These are phyloP conservation scores for Doryteuthis pealeii DNA, from an alignment of 1,140 invertebrate species.

Conservation along the genomic window DNA sequence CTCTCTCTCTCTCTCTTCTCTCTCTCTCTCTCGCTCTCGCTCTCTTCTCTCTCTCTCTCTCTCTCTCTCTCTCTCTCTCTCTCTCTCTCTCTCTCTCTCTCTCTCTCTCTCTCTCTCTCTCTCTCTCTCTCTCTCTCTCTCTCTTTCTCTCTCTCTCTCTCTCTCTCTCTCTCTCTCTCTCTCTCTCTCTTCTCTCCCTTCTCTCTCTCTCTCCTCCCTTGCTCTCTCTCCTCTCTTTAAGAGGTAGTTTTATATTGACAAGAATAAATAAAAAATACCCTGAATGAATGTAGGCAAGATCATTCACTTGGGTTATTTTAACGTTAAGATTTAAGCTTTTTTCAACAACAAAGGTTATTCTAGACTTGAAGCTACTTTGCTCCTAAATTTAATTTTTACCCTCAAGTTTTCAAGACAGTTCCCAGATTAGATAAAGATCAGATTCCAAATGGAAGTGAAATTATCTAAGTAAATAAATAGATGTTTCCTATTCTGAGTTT, in stretches of 20 bases:
- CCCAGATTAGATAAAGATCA: no score
- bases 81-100: conserved; percentile 1
- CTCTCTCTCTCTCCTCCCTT: neutral
- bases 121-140: neutral
- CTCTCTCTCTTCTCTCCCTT: neutral
- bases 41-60: neutral
- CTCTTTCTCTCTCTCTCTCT: neutral
- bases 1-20: neutral
- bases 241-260: neutral
- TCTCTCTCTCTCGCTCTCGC: neutral
- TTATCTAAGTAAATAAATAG: no score
- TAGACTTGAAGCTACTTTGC: neutral
- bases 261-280: neutral
- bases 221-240: neutral
- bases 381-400: no score
- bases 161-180: neutral
- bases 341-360: neutral
- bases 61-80: neutral
- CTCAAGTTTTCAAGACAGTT: no score
- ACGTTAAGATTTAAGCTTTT: neutral
- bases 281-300: neutral
- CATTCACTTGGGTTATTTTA: neutral
- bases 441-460: no score
- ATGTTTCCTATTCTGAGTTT: no score
- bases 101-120: neutral